These are phyloP conservation scores for Rhinopithecus roxellana DNA, from an alignment of 2,113 vertebrate genomes.

Conservation along the genomic window DNA sequence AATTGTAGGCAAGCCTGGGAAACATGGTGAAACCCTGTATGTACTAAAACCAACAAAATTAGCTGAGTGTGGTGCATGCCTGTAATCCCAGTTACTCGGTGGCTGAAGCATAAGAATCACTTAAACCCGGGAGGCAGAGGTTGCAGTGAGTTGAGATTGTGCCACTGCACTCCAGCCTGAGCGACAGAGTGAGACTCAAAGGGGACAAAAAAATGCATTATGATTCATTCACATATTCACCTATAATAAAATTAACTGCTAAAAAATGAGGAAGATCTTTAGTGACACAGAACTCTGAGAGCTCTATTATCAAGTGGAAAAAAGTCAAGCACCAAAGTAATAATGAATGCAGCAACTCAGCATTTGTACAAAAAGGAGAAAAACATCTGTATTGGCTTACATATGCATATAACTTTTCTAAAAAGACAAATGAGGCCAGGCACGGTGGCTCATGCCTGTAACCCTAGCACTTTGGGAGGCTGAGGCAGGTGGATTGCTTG, in stretches of 20 bases:
- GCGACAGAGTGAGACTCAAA: neutral
- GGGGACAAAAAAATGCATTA: neutral
- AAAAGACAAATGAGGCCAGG: neutral
- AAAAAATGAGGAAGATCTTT: neutral
- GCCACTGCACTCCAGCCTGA: neutral
- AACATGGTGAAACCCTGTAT: neutral
- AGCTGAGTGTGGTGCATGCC: neutral
- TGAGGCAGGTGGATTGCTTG: no score
- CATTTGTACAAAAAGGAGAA: neutral
- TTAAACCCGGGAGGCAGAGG: neutral
- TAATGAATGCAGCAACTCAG: neutral
- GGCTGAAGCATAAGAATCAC: neutral
- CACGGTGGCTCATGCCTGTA: no score
- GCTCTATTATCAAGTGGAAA: neutral
- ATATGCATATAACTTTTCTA: neutral
- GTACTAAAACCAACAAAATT: neutral
- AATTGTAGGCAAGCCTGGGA: neutral
- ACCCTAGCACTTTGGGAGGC: no score
- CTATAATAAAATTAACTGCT: neutral
- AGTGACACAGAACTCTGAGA: neutral
- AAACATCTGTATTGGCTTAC: neutral
- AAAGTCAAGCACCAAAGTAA: neutral
- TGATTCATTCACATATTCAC: neutral
- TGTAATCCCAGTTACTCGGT: neutral
- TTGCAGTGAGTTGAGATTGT: neutral